Base-by-base conservation (phyloP, 2,113 vertebrate species). In the Pitta sordida region DNA sequence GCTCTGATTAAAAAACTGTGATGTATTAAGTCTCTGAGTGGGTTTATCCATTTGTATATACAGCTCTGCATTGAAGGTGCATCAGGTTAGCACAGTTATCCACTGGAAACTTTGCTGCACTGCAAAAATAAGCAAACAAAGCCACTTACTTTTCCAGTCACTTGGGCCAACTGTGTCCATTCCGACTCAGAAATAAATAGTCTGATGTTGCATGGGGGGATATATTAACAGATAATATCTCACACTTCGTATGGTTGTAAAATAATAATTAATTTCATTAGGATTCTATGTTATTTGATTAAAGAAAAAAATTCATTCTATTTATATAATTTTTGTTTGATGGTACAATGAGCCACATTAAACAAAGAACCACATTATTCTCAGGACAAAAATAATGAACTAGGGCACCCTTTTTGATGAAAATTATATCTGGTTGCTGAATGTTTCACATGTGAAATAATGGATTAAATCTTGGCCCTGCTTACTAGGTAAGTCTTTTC, bases 361-460 rank as follows among this genome's bases (percentile, higher is more conserved):
- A 91, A 93, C 41, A 95, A 85, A 91, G 64, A 92, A 91, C 16
- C 60, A 92, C 91, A 94, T 93, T 96, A 93, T 95, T 94, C 85
- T 96, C 77, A 89, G 85, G 86, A 67, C 41, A 76, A 94, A 90
- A 95, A 73, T 93, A 96, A 96, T 84, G 75, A 91, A 91, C 51
- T 46, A 78, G 30, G 64, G 73, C 68, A 97, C 97, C 88, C 93
- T 96, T 97, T 95, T 86, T 91, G 58, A 94, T 93, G 71, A 96
- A 96, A 97, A 92, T 76, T 44, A 84, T 94, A 58, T 94, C 91
- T 67, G 84, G 52, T 78, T 97, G 95, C 96, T 96, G 97, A 96
- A 97, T 95, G 91, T 55, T 97, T 97, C 94, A 95, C 4, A 52
- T 97, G 86, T 97, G 94, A 98, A 97, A 96, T 96, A 98, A 96